Base-by-base conservation (phyloP, 1,140 invertebrate genomes). In the Drosophila sproati region DNA sequence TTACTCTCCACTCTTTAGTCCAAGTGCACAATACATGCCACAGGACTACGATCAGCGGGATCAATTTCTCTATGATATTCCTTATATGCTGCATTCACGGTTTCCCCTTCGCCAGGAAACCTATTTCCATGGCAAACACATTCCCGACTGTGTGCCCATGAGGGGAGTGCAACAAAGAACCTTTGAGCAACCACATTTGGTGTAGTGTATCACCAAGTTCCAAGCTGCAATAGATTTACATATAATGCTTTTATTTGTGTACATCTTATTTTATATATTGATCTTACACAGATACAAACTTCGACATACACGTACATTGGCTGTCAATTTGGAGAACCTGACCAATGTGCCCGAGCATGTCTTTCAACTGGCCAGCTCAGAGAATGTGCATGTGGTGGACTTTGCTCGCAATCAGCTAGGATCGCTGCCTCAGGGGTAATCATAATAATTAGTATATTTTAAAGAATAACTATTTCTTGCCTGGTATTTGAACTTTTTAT, bases 331-430 rank as follows among this genome's bases (percentile, higher is more conserved):
- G 48, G 95, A 96, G 86, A 94, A 95, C 61, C 87, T 97, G 8
- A 91, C 92, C 0, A 78, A 93, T 32, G 93, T 98, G 29, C 96
- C 97, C 5, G 94, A 95, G 10, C 93, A 96, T 50, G 94, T 97
- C 1, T 95, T 97, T 83, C 92, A 95, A 47, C 93, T 95, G 55
- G 97, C 97, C 8, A 93, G 93, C 6, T 94, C 94, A 61, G 96
- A 96, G 10, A 94, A 95, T 76, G 96, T 98, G 2, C 95, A 94
- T 50, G 94, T 94, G 43, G 93, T 98, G 29, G 97, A 98, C 93
- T 93, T 98, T 43, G 96, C 95, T 60, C 96, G 96, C 93, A 98
- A 98, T 93, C 95, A 94, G 79, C 93, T 98, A 0, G 93, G 92
- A 4, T 83, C 93, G 5, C 78, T 98, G 66, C 96, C 97, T 5